Base-by-base conservation (phyloP, 2,797 vertebrate genomes). In the Pipistrellus kuhlii region DNA sequence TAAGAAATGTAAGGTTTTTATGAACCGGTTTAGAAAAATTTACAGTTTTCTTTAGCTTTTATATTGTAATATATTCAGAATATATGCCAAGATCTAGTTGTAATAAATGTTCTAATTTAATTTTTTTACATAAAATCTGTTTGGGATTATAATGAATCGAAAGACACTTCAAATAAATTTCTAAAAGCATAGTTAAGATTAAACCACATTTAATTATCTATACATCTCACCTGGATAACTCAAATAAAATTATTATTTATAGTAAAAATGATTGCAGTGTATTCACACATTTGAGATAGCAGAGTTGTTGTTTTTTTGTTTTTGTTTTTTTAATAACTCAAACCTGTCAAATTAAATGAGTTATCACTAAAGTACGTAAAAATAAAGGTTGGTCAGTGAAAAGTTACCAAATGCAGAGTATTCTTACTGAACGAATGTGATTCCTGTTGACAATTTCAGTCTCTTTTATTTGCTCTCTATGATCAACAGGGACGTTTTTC, bases 401-500 rank as follows among this genome's bases (percentile, higher is more conserved):
- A 68, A 80, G 46, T 71, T 75, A 80, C 78, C 23, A 68, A 88
- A 84, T 38, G 30, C 10, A 48, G 62, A 85, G 8, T 72, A 38
- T 32, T 87, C 44, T 88, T 94, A 77, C 15, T 44, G 6, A 83
- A 66, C 17, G 88, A 76, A 81, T 81, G 51, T 78, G 20, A 81
- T 96, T 95, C 9, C 44, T 35, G 82, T 2, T 71, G 62, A 91
- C 46, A 93, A 83, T 82, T 93, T 94, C n/a, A 80, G n/a, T 93
- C 90, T 92, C 76, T 96, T 91, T 68, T 85, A 72, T 91, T 95
- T 82, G 48, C 35, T 66, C 38, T 84, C 78, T 96, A 59, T 83
- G 91, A 95, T 84, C 85, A 85, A 85, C 89, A 83, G 78, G 88
- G 95, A 59, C 77, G 51, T 71, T 85, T 75, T 85, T 85, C 73